Base-by-base conservation (phyloP, 2,888 invertebrate genomes). In the Spisula solida region DNA sequence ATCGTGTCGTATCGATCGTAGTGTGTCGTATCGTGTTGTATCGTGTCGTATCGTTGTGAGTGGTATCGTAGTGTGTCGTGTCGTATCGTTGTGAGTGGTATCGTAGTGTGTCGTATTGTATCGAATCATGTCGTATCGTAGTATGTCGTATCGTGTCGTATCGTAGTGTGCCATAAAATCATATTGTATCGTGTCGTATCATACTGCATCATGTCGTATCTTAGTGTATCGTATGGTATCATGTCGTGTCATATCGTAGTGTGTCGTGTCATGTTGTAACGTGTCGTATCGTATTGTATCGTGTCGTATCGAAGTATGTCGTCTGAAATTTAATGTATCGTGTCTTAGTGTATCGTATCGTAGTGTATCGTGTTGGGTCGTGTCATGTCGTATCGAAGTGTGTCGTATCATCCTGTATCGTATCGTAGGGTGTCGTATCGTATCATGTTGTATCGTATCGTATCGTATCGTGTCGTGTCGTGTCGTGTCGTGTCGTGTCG, bases 311-410 rank as follows among this genome's bases (percentile, higher is more conserved):
- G 41, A 5, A 41, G 2, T 8, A 66, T 6, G 25, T 25, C 5
- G 60, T 56, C n/a, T n/a, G n/a, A n/a, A n/a, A n/a, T n/a, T n/a
- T n/a, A n/a, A n/a, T n/a, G n/a, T n/a, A n/a, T n/a, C n/a, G 41
- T 41, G 8, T 41, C n/a, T n/a, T n/a, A n/a, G n/a, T n/a, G 41
- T 8, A 41, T 41, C 8, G 41, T 41, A 41, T 41, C 41, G 41
- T 41, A 8, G 2, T 8, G 41, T 41, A 41, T 41, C 8, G 41
- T 41, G 8, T 41, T 8, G 25, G 0, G 25, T 25, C 5, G 60
- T 56, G 0, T 75, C 47, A 91, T 0, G 89, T 82, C 18, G 88
- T n/a, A n/a, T n/a, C n/a, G n/a, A n/a, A n/a, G n/a, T n/a, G 41
- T 41, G 8, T 41, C n/a, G 41, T 8, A 41, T 41, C 8, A n/a